These are phyloP conservation scores for Hemithea aestivaria DNA, from an alignment of 2,888 invertebrate genomes.

Conservation along the genomic window DNA sequence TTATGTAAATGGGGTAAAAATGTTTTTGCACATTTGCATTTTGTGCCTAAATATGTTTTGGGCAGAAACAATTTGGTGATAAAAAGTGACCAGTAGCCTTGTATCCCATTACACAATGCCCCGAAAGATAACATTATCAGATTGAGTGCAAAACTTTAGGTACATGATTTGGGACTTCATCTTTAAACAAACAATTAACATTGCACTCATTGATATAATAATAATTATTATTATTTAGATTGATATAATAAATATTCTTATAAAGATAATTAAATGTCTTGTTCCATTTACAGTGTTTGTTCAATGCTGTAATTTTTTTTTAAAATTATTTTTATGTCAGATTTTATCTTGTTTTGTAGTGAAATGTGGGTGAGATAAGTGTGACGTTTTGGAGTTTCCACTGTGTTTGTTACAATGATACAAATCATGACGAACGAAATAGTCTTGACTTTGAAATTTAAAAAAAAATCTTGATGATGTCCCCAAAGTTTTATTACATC, in stretches of 20 bases:
- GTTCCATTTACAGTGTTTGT: slow-evolving; percentile 10
- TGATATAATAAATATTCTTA: slow-evolving; percentile 5
- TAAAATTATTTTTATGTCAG: too few relatives aligned
- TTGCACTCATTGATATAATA: slow-evolving; percentile 14
- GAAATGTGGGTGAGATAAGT: too few relatives aligned
- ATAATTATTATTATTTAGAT: not conserved
- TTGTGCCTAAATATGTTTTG: too few relatives aligned
- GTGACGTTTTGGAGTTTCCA: too few relatives aligned
- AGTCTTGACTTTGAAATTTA: too few relatives aligned
- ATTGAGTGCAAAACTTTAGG: slow-evolving; percentile 12
- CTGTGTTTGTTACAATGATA: too few relatives aligned
- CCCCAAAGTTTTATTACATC: too few relatives aligned
- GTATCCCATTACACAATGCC: slow-evolving; percentile 10
- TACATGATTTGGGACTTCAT: slow-evolving; percentile 5
- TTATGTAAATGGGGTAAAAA: too few relatives aligned
- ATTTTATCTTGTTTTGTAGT: too few relatives aligned
- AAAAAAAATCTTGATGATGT: too few relatives aligned
- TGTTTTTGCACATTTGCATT: too few relatives aligned
- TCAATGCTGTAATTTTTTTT: not conserved
- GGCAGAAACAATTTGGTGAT: not conserved
- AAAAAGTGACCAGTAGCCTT: slow-evolving; percentile 8
- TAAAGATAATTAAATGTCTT: not conserved
- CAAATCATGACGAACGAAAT: too few relatives aligned
- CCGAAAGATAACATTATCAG: slow-evolving; percentile 13
- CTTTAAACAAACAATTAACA: slow-evolving; percentile 15